A percentile compares a stretch with the other conserved stretches of the same genome.
Conservation (phyloP, 2,797 vertebrate species). For the Coregonus suidteri region DNA sequence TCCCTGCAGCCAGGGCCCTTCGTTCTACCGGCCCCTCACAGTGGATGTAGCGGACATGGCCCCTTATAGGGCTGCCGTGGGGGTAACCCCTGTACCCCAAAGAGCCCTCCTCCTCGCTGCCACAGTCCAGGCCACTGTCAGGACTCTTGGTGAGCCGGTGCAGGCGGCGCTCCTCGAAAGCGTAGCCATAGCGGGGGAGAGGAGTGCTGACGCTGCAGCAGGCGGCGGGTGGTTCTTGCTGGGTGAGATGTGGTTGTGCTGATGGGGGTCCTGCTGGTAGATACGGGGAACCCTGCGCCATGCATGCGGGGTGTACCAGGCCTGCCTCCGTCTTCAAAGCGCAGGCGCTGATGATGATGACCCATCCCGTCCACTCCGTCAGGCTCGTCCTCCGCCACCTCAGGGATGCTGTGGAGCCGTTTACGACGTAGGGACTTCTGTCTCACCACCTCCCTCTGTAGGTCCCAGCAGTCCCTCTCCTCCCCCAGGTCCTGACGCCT, state of each 20-base stretch:
- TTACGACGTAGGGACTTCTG: slow-evolving; percentile 87
- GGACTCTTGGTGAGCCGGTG: slow-evolving; percentile 85
- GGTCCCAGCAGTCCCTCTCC: slow-evolving; percentile 84
- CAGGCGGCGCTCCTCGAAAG: slow-evolving; percentile 70
- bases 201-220: slow-evolving; percentile 74
- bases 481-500: slow-evolving; percentile 79
- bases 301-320: slow-evolving; percentile 62
- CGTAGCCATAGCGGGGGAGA: slow-evolving; percentile 68
- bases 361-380: slow-evolving; percentile 74
- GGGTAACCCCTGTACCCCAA: slow-evolving; percentile 71
- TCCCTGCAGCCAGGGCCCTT: slow-evolving; percentile 80
- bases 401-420: slow-evolving; percentile 95
- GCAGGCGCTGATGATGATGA: slow-evolving; percentile 71
- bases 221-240: slow-evolving; percentile 60
- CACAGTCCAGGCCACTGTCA: slow-evolving; percentile 94
- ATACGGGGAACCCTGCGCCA: slow-evolving; percentile 1
- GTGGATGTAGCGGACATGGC: slow-evolving; percentile 74
- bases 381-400: slow-evolving; percentile 92
- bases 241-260: slow-evolving; percentile 63
- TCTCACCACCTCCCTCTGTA: slow-evolving; percentile 85
- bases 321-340: slow-evolving; percentile 63
- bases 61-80: slow-evolving; percentile 33
- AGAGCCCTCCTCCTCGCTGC: slow-evolving; percentile 90
- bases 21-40: slow-evolving; percentile 78
- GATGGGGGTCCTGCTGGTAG: slow-evolving; percentile 59